Conservation (phyloP, 2,113 vertebrate species). For the Harpagus bidentatus region DNA sequence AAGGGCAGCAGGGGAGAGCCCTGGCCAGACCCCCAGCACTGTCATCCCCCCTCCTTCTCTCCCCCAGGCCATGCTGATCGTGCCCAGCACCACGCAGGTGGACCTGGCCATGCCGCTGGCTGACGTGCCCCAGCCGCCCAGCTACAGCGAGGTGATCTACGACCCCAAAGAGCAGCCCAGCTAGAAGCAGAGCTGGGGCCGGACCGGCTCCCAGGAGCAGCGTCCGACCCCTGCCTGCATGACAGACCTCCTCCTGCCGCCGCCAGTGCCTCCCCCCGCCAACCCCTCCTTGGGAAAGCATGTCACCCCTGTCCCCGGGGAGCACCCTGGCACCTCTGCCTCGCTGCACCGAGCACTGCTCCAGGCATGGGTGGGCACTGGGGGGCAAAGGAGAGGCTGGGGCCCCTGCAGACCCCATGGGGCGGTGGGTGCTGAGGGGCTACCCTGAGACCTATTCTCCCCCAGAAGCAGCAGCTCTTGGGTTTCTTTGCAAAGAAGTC, state of each 20-base stretch:
- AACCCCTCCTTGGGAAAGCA: not conserved
- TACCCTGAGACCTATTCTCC: not conserved
- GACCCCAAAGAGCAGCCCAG: too few relatives aligned
- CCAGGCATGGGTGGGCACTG: not conserved
- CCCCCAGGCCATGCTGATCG: too few relatives aligned
- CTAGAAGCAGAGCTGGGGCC: accelerated
- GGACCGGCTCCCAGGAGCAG: not conserved
- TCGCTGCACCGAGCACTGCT: not conserved
- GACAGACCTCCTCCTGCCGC: not conserved
- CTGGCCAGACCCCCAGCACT: too few relatives aligned
- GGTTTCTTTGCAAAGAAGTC: not conserved
- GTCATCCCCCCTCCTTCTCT: too few relatives aligned
- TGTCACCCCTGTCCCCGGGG: not conserved
- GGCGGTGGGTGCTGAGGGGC: not conserved
- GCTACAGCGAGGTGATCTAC: too few relatives aligned
- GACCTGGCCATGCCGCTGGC: too few relatives aligned
- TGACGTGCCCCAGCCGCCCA: too few relatives aligned
- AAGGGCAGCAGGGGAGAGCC: too few relatives aligned
- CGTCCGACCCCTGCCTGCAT: not conserved
- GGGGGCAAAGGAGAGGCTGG: not conserved
- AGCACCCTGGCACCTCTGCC: accelerated
- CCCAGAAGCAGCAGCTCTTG: not conserved
- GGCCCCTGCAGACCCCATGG: accelerated
- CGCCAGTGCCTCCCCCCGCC: too few relatives aligned
- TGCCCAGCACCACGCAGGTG: too few relatives aligned